Percentiles rank a stretch among this genome's conserved stretches.
These are phyloP conservation scores for Steinernema hermaphroditum DNA, from an alignment of 2,888 invertebrate species.

Conservation along the genomic window DNA sequence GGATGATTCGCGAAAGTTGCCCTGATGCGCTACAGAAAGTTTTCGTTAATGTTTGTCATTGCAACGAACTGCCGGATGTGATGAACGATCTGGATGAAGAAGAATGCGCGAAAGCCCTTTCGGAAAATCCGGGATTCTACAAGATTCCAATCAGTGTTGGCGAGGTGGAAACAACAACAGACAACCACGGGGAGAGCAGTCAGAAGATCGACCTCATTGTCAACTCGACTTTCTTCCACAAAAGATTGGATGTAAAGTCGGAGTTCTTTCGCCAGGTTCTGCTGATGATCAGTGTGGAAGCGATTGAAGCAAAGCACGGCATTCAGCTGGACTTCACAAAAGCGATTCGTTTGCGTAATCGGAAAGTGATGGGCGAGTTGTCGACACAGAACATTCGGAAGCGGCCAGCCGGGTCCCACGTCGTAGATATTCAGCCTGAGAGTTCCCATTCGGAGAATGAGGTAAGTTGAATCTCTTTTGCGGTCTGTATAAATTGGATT, in stretches of 20 bases:
- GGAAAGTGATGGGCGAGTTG: slow-evolving; percentile 51
- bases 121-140: slow-evolving; percentile 37
- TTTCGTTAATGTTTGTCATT: slow-evolving; percentile 59
- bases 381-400: slow-evolving; percentile 45
- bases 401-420: slow-evolving; percentile 39
- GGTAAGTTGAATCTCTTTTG: slow-evolving; percentile 21
- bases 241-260: slow-evolving; percentile 46
- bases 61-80: slow-evolving; percentile 43
- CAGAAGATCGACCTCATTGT: slow-evolving; percentile 58
- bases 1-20: not conserved
- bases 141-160: slow-evolving; percentile 54
- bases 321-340: slow-evolving; percentile 49
- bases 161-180: slow-evolving; percentile 51
- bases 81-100: slow-evolving; percentile 46
- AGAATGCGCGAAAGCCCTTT: slow-evolving; percentile 45
- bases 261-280: slow-evolving; percentile 56
- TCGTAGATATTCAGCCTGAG: slow-evolving; percentile 23
- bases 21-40: slow-evolving; percentile 43
- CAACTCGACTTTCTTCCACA: slow-evolving; percentile 54
- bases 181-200: slow-evolving; percentile 47
- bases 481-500: slow-evolving; percentile 2
- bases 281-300: slow-evolving; percentile 45
- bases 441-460: not conserved
- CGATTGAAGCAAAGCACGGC: slow-evolving; percentile 48
- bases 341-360: slow-evolving; percentile 50